These are phyloP conservation scores for Theristicus caerulescens DNA, from an alignment of 2,113 vertebrate genomes.

Conservation along the genomic window DNA sequence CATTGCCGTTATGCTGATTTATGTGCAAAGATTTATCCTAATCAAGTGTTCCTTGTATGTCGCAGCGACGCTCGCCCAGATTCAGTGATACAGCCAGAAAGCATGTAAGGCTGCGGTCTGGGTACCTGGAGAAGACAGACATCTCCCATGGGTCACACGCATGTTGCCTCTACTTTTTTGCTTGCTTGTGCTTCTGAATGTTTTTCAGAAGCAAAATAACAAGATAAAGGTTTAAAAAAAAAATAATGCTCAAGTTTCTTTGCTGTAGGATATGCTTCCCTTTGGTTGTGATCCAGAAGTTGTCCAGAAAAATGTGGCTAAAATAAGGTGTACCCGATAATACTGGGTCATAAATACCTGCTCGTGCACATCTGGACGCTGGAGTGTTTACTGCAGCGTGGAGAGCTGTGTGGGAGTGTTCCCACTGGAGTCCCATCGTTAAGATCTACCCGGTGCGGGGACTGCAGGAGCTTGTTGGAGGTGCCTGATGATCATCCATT, in stretches of 20 bases:
- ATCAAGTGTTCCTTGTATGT: background rate
- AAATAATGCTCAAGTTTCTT: background rate
- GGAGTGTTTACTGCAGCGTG: background rate
- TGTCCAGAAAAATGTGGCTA: background rate
- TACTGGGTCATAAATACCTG: background rate
- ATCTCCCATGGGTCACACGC: rapidly evolving
- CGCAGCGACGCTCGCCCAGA: background rate
- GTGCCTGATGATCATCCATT: background rate
- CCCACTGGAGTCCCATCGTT: background rate
- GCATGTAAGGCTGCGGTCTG: background rate
- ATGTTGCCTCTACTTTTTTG: background rate
- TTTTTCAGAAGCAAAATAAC: background rate
- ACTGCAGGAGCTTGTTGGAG: background rate
- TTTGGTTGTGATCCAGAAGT: background rate
- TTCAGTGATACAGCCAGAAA: background rate
- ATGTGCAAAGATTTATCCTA: background rate
- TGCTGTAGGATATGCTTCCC: background rate
- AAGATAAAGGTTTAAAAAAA: background rate
- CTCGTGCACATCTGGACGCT: background rate
- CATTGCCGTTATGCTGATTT: background rate
- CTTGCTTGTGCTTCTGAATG: background rate
- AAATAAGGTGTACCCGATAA: background rate
- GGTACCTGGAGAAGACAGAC: background rate
- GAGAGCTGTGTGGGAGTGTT: background rate
- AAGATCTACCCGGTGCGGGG: background rate